These are phyloP conservation scores for Enteromius anoplus DNA, from an alignment of 2,797 vertebrate genomes.

Conservation along the genomic window DNA sequence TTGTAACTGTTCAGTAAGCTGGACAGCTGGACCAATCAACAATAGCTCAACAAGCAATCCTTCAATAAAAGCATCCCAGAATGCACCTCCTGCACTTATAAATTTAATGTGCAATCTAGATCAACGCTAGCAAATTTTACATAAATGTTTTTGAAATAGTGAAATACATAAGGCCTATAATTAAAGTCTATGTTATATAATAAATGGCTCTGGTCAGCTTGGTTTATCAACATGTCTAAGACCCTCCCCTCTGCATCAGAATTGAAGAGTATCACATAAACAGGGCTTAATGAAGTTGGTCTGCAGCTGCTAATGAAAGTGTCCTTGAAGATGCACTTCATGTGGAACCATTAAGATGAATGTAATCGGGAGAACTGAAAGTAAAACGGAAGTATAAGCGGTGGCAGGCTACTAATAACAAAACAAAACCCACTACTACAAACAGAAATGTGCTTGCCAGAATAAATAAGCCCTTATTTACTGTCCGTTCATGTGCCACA, in stretches of 20 bases:
- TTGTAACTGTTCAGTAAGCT: background rate
- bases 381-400: slow-evolving; percentile 49
- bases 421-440: background rate
- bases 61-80: background rate
- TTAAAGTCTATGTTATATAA: background rate
- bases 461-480: background rate
- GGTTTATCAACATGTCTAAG: background rate
- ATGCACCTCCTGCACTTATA: background rate
- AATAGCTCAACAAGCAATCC: background rate
- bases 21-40: background rate
- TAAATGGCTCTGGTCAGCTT: background rate
- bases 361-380: background rate
- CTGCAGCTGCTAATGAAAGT: background rate
- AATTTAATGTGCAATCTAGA: background rate
- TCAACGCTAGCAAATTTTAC: background rate
- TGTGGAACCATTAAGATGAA: background rate
- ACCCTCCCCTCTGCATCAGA: background rate
- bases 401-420: background rate
- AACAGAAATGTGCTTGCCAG: background rate
- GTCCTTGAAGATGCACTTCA: slow-evolving; percentile 16
- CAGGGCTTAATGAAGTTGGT: background rate
- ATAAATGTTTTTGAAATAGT: background rate
- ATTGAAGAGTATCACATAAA: background rate
- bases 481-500: background rate
- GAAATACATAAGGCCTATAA: background rate